These are phyloP conservation scores for Camponotus pennsylvanicus DNA, from an alignment of 1,140 invertebrate genomes.

Conservation along the genomic window DNA sequence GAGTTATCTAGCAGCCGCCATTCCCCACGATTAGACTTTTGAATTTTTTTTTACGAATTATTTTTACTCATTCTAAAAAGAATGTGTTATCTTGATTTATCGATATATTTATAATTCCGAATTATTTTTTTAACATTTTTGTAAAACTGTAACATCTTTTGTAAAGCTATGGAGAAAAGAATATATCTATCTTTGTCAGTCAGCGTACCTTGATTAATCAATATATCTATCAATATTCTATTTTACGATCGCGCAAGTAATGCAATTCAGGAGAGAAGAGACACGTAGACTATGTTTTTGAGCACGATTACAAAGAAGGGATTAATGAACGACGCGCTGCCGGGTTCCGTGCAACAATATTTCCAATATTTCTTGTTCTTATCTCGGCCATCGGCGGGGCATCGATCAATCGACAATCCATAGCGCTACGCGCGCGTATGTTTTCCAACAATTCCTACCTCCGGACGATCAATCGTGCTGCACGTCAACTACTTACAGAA, in stretches of 20 bases:
- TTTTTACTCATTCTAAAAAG: neutral
- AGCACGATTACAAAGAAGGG: slow-evolving; percentile 35
- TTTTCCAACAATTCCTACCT: slow-evolving; percentile 49
- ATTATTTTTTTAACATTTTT: slow-evolving; percentile 1
- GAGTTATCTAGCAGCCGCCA: slow-evolving; percentile 20
- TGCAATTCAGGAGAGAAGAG: slow-evolving; percentile 10
- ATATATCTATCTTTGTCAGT: slow-evolving; percentile 3
- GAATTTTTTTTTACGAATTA: slow-evolving; percentile 9
- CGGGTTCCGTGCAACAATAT: slow-evolving; percentile 14
- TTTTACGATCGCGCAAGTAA: slow-evolving; percentile 27
- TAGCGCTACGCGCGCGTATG: slow-evolving; percentile 40
- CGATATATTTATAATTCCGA: slow-evolving; percentile 23
- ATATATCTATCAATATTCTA: slow-evolving; percentile 37
- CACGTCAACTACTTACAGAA: slow-evolving; percentile 62
- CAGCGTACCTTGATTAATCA: neutral
- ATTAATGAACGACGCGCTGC: slow-evolving; percentile 48
- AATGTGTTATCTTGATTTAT: slow-evolving; percentile 27
- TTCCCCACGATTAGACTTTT: slow-evolving; percentile 39
- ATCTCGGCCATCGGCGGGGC: slow-evolving; percentile 11
- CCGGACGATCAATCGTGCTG: slow-evolving; percentile 52
- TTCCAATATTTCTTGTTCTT: slow-evolving; percentile 57
- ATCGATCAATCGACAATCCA: slow-evolving; percentile 59
- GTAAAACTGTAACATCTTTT: neutral
- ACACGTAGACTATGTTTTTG: neutral
- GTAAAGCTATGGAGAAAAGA: neutral